These are phyloP conservation scores for Pseudotriccus pelzelni DNA, from an alignment of 2,797 vertebrate genomes.

Conservation along the genomic window DNA sequence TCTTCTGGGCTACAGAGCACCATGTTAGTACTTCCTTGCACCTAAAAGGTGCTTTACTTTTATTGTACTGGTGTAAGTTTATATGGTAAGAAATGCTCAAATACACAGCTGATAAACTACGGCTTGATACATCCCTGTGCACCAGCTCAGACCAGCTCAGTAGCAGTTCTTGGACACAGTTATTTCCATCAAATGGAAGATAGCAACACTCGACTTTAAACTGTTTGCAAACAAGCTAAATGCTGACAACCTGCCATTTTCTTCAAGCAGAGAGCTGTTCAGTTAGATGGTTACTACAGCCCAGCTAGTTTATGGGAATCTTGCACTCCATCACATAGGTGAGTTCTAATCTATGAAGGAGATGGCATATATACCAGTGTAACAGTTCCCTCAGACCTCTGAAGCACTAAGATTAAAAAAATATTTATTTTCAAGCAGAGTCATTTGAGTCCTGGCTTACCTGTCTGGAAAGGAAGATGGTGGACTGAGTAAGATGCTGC, in stretches of 20 bases:
- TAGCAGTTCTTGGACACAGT: not conserved
- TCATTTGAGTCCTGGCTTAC: not conserved
- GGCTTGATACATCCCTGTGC: not conserved
- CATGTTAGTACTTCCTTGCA: not conserved
- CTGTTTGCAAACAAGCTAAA: not conserved
- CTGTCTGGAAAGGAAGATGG: not conserved
- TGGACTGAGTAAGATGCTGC: not conserved
- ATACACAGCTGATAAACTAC: not conserved
- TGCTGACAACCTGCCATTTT: not conserved
- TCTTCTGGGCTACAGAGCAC: not conserved
- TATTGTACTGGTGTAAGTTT: not conserved
- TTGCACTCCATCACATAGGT: not conserved
- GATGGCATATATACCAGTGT: not conserved
- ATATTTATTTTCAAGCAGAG: not conserved
- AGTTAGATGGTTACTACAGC: not conserved
- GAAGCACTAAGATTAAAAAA: not conserved
- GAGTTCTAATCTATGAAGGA: not conserved
- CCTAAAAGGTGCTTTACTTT: not conserved
- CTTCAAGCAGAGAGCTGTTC: not conserved
- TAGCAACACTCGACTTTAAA: not conserved
- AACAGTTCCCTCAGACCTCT: not conserved
- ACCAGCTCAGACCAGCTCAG: not conserved
- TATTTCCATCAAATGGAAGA: not conserved
- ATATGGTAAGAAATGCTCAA: not conserved
- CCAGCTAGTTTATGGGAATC: not conserved